Evolutionary conservation across 23 tunicate genomes (phyloP).

Genomic region (Pegea sp.): DNA sequence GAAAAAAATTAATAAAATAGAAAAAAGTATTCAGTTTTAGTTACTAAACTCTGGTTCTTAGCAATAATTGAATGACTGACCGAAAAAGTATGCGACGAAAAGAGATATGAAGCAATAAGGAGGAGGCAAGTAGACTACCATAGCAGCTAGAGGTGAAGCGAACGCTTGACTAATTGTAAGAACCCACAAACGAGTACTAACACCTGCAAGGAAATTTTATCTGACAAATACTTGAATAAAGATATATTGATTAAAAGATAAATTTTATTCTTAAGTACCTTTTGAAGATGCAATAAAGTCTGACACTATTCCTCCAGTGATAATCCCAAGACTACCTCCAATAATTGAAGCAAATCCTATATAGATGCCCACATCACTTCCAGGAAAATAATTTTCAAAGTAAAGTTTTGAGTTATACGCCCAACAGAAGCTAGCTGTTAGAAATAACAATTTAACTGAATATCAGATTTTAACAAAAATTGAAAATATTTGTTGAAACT

Average conservation of each 20-base stretch:
- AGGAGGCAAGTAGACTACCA: slow-evolving; percentile 48
- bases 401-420: slow-evolving; percentile 80
- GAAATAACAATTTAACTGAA: background rate
- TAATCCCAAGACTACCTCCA: slow-evolving; percentile 77
- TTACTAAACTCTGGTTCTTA: no score
- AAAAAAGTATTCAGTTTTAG: background rate
- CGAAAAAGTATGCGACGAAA: slow-evolving; percentile 43
- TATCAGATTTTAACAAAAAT: background rate
- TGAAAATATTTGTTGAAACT: background rate
- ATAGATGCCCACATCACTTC: slow-evolving; percentile 27
- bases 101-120: slow-evolving; percentile 78
- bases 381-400: slow-evolving; percentile 50
- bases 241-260: background rate
- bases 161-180: slow-evolving; percentile 50
- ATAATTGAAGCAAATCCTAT: slow-evolving; percentile 55
- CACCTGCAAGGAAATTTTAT: slow-evolving; percentile 19
- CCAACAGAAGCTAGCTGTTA: slow-evolving; percentile 87
- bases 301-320: slow-evolving; percentile 72
- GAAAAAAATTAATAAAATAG: background rate
- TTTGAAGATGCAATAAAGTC: slow-evolving; percentile 45
- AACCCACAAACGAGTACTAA: slow-evolving; percentile 48
- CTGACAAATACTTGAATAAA: background rate
- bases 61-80: slow-evolving; percentile 8
- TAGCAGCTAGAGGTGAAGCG: slow-evolving; percentile 69
- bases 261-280: background rate